These are phyloP conservation scores for Sinocyclocheilus maitianheensis DNA, from an alignment of 2,113 vertebrate species.

Conservation along the genomic window DNA sequence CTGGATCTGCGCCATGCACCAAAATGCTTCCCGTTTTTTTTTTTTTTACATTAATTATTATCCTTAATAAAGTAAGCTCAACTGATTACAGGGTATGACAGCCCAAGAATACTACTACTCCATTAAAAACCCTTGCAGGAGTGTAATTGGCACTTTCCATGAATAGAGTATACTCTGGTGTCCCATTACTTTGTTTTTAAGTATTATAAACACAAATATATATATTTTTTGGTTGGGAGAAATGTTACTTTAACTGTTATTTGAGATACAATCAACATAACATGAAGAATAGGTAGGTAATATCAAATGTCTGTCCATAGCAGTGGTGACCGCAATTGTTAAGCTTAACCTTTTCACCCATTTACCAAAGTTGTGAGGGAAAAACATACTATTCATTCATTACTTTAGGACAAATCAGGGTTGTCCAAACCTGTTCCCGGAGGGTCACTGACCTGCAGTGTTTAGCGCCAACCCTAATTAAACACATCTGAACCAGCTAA, in stretches of 20 bases:
- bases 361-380: neutral
- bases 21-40: conserved; percentile 52
- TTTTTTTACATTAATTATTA: conserved; percentile 55
- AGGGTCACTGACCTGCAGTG: too few relatives aligned
- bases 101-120: conserved; percentile 38
- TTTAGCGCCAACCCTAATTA: neutral
- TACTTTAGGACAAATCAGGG: too few relatives aligned
- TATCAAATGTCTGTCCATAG: neutral
- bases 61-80: conserved; percentile 55
- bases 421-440: neutral
- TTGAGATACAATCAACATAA: neutral
- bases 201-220: neutral
- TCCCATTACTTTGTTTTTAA: conserved; percentile 3
- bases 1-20: conserved; percentile 29
- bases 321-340: neutral
- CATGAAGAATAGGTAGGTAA: neutral
- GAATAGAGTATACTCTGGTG: neutral
- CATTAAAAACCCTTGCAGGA: neutral
- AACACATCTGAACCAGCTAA: neutral
- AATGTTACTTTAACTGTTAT: neutral
- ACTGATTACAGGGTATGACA: conserved; percentile 48
- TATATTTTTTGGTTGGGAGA: neutral
- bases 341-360: neutral
- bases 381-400: neutral
- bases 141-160: conserved; percentile 9